Evolutionary conservation across 1,140 invertebrate genomes (phyloP), one percentile per base, ranked within the genome.

Genomic region (Hyposmocoma kahamanoa): DNA sequence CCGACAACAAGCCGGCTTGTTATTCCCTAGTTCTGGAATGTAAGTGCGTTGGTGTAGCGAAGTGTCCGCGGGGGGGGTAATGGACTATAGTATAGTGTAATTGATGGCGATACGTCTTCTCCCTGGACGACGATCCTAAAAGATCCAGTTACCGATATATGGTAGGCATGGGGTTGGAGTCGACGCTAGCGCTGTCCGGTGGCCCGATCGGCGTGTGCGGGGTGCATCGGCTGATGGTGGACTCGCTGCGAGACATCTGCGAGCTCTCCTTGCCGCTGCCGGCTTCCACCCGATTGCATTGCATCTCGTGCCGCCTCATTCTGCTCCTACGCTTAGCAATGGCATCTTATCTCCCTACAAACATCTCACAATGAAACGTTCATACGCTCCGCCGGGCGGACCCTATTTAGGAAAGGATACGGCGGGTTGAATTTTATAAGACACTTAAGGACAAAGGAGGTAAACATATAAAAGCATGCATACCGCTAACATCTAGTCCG

Each of bases 131-230:
- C 43, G 21, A 30, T 53, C 48, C 46, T 47, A 42, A 61, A 54
- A 30, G 44, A 36, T 78, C 77, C 52, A 71, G 82, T 88, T 89
- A 94, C 93, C 93, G 91, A 90, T 94, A 94, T 87, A 94, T 94
- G 53, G 92, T 93, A 47, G 91, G 91, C 82, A 92, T 91, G 78
- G 91, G 89, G 85, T 91, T 93, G 72, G 92, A 93, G 86, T 93
- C 92, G 70, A 94, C 92, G 88, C 92, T 93, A 71, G 90, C 90
- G 75, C 91, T 92, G 82, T 92, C 92, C 51, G 91, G 80, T 21
- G 72, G 72, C 24, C 78, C 78, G 42, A 82, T 62, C 26, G 80
- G 80, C 4, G 78, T 82, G 59, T 81, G 80, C 42, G 81, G 81
- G 21, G 79, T 78, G 57, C 72, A 80, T 30, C 78, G 67, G 72